phyloP scores from a whole-genome alignment of 2,888 invertebrate genomes.

The Gerris lacustris region DNA sequence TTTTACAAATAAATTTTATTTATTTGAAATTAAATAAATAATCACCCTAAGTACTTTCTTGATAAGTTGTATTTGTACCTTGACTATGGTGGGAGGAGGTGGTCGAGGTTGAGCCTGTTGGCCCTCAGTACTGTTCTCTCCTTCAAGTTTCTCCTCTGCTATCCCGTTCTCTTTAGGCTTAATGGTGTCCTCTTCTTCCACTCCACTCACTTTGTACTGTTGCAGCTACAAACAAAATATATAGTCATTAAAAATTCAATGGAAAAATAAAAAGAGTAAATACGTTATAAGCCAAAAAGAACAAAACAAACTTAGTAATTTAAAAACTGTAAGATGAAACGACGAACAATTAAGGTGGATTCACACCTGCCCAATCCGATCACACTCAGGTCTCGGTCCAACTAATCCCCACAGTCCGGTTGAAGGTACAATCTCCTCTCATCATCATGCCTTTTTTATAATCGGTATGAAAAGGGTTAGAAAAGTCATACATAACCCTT shows the following conservation, averaged over 20 bases:
- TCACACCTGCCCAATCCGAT: background rate
- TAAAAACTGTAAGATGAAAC: too few relatives aligned
- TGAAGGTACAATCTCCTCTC: too few relatives aligned
- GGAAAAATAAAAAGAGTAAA: too few relatives aligned
- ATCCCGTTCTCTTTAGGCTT: conserved; percentile 69
- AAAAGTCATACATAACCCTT: too few relatives aligned
- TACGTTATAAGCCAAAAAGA: too few relatives aligned
- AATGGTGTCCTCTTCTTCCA: conserved; percentile 40
- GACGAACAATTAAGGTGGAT: background rate
- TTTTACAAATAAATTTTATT: too few relatives aligned
- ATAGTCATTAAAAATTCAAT: background rate
- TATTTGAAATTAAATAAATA: too few relatives aligned
- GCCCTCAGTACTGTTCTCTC: conserved; percentile 32
- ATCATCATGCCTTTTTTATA: too few relatives aligned
- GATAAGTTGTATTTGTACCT: conserved; percentile 37
- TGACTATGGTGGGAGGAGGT: conserved; percentile 31
- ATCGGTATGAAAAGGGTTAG: too few relatives aligned
- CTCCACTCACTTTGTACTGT: conserved; percentile 65
- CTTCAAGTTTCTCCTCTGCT: conserved; percentile 37
- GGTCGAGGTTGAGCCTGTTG: conserved; percentile 16
- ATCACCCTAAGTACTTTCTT: too few relatives aligned
- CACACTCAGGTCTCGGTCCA: background rate
- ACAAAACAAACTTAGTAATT: too few relatives aligned
- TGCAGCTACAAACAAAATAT: conserved; percentile 48
- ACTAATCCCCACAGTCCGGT: too few relatives aligned